Base-by-base conservation (phyloP, 2,888 invertebrate genomes). In the Agriopis marginaria region DNA sequence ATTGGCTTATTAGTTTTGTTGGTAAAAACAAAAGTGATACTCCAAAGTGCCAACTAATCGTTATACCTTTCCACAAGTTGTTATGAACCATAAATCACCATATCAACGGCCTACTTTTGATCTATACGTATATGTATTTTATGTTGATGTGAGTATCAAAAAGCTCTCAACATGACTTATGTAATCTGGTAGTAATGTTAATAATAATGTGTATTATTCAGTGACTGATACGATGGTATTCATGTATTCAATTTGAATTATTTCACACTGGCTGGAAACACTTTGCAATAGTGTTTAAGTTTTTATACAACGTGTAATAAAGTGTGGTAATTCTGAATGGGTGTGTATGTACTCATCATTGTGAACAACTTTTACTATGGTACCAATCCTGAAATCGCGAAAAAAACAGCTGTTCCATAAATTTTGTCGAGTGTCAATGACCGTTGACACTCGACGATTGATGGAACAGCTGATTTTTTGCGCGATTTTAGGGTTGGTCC, bases 1-100 rank as follows among this genome's bases (percentile, higher is more conserved):
- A 44, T n/a, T 44, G 62, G 14, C n/a, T 50, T 14, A 40, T 50
- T 40, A 40, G 32, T 62, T 54, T 47, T 55, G 39, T 56, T 56
- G 55, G 5, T 42, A n/a, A 42, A 53, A 49, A 72, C 73, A 72
- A 77, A 71, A 71, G 56, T 69, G 62, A 62, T 56, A 66, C 72
- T 69, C 75, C 72, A 70, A 79, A 73, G 75, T 77, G 80, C 79
- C 74, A 77, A 77, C 66, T 76, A 68, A 73, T 74, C 49, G 12
- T 59, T 50, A 50, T 53, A 53, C 10, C 32, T 39, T 51, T 12
- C 23, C 32, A 49, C 49, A 5, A 47, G 42, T 49, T 14, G 10
- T 2, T 11, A 40, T 23, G 47, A 44, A 12, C 14, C 0, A 11
- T 12, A 14, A 23, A 47, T 42, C 14, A 49, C 23, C 54, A 45